These are phyloP conservation scores for Trisateles emortualis DNA, from an alignment of 2,888 invertebrate genomes.

Conservation along the genomic window DNA sequence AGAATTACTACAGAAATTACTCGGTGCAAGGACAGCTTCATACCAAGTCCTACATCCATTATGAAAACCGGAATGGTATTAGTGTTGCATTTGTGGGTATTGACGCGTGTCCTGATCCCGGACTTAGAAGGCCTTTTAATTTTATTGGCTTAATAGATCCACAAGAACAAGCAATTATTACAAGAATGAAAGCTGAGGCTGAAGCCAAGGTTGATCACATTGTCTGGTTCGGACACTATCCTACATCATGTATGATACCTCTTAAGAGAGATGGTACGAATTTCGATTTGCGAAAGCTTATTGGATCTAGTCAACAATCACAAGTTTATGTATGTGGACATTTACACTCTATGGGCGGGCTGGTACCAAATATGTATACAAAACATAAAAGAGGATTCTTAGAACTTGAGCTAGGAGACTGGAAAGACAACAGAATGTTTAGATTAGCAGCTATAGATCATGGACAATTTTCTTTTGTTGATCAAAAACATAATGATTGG, in stretches of 20 bases:
- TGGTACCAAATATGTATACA: constrained; percentile 94
- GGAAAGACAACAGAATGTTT: constrained; percentile 96
- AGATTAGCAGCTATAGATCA: constrained; percentile 95
- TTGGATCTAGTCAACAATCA: constrained; percentile 87
- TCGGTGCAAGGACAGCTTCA: constrained; percentile 92
- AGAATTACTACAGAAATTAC: constrained; percentile 92
- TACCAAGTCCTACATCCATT: constrained; percentile 91
- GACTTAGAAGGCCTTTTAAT: constrained; percentile 95
- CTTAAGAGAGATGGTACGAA: constrained; percentile 80
- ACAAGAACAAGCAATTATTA: constrained; percentile 86
- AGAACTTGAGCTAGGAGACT: constrained; percentile 96
- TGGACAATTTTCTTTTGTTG: constrained; percentile 94
- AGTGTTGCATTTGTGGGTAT: constrained; percentile 94
- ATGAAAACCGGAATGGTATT: constrained; percentile 84
- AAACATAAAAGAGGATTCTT: constrained; percentile 93
- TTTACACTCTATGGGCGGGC: constrained; percentile 93
- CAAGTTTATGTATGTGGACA: constrained; percentile 96
- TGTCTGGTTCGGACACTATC: constrained; percentile 95
- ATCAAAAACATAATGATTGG: constrained; percentile 92
- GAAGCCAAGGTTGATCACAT: constrained; percentile 77
- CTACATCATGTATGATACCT: constrained; percentile 94
- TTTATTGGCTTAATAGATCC: constrained; percentile 92
- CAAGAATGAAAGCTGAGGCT: constrained; percentile 86
- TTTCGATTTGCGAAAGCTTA: constrained; percentile 84
- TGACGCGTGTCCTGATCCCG: constrained; percentile 95